Evolutionary conservation across 2,113 vertebrate species (phyloP).

Genomic region (Cyphomyrus discorhynchus): DNA sequence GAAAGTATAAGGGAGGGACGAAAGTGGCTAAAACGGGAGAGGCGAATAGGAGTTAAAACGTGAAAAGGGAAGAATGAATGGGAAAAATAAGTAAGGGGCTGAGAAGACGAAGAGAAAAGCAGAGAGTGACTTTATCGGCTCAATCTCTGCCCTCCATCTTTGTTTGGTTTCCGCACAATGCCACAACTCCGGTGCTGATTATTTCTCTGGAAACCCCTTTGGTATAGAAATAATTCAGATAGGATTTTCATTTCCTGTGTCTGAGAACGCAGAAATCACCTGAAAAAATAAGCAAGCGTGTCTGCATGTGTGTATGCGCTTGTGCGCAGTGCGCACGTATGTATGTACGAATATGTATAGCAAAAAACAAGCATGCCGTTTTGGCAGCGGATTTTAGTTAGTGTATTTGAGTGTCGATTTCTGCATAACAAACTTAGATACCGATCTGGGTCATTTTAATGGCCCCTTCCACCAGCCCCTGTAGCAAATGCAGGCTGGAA

Average conservation of each 20-base stretch:
- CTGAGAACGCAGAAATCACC: background rate
- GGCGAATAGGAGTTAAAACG: background rate
- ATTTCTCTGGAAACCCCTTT: constrained; percentile 37
- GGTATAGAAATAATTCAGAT: constrained; percentile 34
- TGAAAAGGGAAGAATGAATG: background rate
- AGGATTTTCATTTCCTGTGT: background rate
- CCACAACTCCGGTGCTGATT: constrained; percentile 34
- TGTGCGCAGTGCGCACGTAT: background rate
- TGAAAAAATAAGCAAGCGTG: background rate
- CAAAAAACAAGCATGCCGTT: background rate
- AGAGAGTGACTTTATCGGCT: background rate
- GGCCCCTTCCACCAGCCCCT: background rate
- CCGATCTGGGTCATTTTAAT: background rate
- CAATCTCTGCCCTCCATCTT: constrained; percentile 26
- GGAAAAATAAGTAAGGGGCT: background rate
- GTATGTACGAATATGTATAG: background rate
- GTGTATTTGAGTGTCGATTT: background rate
- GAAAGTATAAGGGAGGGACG: background rate
- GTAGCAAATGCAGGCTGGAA: background rate
- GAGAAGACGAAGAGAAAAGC: constrained; percentile 7
- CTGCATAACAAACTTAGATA: background rate
- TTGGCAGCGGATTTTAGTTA: background rate
- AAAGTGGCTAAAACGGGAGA: background rate
- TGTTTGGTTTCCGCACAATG: background rate
- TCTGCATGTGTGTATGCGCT: background rate